Evolutionary conservation across 2,797 vertebrate genomes (phyloP).

Genomic region (Macrochelys suwanniensis): DNA sequence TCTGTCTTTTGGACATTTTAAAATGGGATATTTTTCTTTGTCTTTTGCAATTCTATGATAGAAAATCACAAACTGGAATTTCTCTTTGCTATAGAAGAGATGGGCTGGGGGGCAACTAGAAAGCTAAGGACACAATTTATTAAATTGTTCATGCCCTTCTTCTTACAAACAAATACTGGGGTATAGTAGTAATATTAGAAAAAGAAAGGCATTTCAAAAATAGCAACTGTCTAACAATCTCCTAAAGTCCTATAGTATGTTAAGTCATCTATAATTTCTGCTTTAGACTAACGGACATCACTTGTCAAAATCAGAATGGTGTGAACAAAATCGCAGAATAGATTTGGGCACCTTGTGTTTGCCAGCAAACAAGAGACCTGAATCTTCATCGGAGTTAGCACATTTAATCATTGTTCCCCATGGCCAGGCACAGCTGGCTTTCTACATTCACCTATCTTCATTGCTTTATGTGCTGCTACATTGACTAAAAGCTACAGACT

Average conservation of each 20-base stretch:
- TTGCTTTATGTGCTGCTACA: not conserved
- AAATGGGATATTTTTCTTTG: not conserved
- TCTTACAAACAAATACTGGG: not conserved
- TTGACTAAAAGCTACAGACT: not conserved
- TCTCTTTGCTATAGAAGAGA: not conserved
- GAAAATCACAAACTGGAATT: not conserved
- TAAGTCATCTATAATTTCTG: not conserved
- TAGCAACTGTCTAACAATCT: not conserved
- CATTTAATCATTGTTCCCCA: not conserved
- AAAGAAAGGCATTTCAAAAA: not conserved
- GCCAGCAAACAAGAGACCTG: rapidly evolving
- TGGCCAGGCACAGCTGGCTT: not conserved
- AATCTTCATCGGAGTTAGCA: rapidly evolving
- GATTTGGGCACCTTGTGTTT: not conserved
- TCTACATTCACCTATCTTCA: not conserved
- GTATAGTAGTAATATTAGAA: not conserved
- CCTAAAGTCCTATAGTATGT: not conserved
- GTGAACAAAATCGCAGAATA: not conserved
- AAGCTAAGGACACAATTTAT: not conserved
- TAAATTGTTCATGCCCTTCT: not conserved
- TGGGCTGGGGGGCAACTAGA: not conserved
- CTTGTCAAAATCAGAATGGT: not conserved
- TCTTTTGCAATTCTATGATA: not conserved
- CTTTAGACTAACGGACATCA: not conserved
- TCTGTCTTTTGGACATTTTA: not conserved